Evolutionary conservation across 2,113 vertebrate genomes (phyloP), one percentile per base, ranked within the genome.

Genomic region (Seriola rivoliana): DNA sequence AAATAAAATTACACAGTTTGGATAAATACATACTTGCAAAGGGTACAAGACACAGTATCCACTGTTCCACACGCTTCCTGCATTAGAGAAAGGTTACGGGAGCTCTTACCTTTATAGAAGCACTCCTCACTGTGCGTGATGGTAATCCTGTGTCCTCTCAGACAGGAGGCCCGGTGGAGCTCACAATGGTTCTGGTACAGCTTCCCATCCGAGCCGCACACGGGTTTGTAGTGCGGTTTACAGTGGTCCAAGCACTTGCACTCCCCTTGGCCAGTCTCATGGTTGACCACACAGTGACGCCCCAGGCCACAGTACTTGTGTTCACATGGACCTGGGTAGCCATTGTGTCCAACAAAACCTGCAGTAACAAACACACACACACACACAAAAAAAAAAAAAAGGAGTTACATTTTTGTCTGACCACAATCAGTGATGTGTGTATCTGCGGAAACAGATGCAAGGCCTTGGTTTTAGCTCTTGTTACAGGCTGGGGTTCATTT

Each of bases 141-240:
- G 92, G 96, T 97, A 40, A 99, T 94, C 92, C 95, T 97, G 60
- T 95, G 95, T 50, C 93, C 96, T 81, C 95, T 93, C 85, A 97
- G 84, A 63, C 98, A 99, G n/a, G 98, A 97, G 16, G 97, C 95
- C 46, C 96, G 93, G 87, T 99, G 98, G 16, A 99, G 97, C 85
- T 99, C 97, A 13, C 98, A 99, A 75, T 99, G 98, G 93, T 99
- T 99, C 92, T 96, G 95, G 83, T 99, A 99, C 77, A 98, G 96
- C 86, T 97, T 96, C 44, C 97, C 97, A 14, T 99, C 98, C 1
- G 98, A 99, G 0, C 97, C 98, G 0, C 98, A 99, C 60, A 99
- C 98, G 0, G 98, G 98, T 72, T 98, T 99, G 83, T 97, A 97
- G 86, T 98, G 98, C 0, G 93, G 95, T 44, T 97, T 98, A 84